Evolutionary conservation across 2,797 vertebrate species (phyloP).

Genomic region (Gymnothorax javanicus): DNA sequence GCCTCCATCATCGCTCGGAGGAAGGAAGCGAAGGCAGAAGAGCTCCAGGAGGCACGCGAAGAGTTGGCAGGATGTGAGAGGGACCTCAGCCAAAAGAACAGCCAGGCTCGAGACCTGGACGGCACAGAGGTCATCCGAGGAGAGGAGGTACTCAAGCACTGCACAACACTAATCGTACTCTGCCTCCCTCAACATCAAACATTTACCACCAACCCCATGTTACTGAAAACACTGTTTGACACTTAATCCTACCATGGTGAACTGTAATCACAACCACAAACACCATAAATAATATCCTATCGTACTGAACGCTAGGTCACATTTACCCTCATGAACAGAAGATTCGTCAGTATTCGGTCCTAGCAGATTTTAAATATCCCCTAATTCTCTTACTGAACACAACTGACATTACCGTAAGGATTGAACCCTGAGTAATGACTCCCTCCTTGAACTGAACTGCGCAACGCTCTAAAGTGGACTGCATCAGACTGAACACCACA

Average conservation of each 20-base stretch:
- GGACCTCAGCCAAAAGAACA: slow-evolving; percentile 81
- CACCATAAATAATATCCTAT: background rate
- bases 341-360: background rate
- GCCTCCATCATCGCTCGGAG: slow-evolving; percentile 90
- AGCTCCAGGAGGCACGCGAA: slow-evolving; percentile 90
- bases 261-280: background rate
- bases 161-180: background rate
- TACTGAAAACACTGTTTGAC: background rate
- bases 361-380: too few species aligned
- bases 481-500: background rate
- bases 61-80: slow-evolving; percentile 79
- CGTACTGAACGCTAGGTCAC: background rate
- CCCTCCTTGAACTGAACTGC: background rate
- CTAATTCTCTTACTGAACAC: background rate
- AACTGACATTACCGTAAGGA: background rate
- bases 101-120: slow-evolving; percentile 71
- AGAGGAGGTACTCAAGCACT: slow-evolving; percentile 80
- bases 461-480: background rate
- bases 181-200: background rate
- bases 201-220: background rate
- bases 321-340: background rate
- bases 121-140: slow-evolving; percentile 81
- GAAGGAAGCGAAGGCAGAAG: slow-evolving; percentile 92
- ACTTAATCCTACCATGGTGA: background rate
- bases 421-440: background rate